These are phyloP conservation scores for Lepidostoma basale DNA, from an alignment of 1,140 invertebrate species.

Conservation along the genomic window DNA sequence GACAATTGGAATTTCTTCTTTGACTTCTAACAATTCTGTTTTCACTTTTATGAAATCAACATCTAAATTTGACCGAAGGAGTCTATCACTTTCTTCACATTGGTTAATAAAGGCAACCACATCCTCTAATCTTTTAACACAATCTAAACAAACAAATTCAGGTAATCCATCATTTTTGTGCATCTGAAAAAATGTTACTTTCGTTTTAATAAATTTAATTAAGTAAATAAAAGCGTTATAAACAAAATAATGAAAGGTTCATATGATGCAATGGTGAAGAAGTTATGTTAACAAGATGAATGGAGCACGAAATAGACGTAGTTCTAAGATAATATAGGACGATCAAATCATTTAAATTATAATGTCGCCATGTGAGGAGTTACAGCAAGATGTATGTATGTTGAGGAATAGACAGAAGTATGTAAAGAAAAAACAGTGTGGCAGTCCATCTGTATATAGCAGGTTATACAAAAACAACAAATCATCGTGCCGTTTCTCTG, in stretches of 20 bases:
- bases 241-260: background rate
- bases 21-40: background rate
- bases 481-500: too few relatives aligned
- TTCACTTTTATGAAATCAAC: background rate
- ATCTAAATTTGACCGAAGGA: conserved; percentile 1
- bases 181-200: background rate
- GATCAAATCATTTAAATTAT: background rate
- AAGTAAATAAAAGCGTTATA: background rate
- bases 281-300: background rate
- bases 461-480: too few relatives aligned
- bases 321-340: background rate
- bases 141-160: background rate
- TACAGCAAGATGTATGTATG: too few relatives aligned
- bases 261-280: background rate
- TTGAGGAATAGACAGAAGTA: too few relatives aligned
- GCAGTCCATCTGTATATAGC: too few relatives aligned
- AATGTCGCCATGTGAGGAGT: background rate
- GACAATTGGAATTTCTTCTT: background rate
- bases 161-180: conserved; percentile 24
- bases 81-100: conserved; percentile 23
- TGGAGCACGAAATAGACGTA: background rate
- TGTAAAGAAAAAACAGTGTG: too few relatives aligned
- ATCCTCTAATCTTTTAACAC: background rate
- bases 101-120: conserved; percentile 1
- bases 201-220: background rate